Percentiles rank a stretch among this genome's conserved stretches.
Evolutionary conservation across 1,140 invertebrate genomes (phyloP).

Genomic region (Papilio xuthus): DNA sequence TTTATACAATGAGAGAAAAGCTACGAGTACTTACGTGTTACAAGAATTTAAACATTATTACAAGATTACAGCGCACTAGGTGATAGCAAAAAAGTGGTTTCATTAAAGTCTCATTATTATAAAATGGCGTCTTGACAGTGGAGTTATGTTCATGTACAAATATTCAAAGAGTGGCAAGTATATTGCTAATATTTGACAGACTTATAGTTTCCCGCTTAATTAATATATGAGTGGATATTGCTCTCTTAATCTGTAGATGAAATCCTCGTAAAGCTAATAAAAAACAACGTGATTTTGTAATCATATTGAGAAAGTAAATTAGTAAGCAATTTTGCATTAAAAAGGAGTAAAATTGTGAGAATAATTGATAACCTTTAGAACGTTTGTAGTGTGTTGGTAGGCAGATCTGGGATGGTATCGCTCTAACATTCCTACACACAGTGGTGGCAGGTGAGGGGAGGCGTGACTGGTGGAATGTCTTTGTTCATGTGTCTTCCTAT

Average conservation of each 20-base stretch:
- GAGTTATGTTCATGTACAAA: not conserved
- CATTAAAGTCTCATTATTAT: slow-evolving; percentile 2
- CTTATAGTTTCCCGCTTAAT: not conserved
- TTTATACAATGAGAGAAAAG: not conserved
- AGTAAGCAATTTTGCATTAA: no score
- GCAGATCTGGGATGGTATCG: not conserved
- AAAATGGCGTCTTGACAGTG: not conserved
- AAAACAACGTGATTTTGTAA: no score
- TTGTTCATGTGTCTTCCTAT: slow-evolving; percentile 4
- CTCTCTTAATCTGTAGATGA: no score
- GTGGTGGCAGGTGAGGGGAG: not conserved
- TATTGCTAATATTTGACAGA: not conserved
- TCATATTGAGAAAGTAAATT: no score
- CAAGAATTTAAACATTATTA: not conserved
- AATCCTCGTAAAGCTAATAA: no score
- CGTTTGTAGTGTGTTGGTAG: not conserved
- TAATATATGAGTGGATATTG: not conserved
- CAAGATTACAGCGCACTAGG: not conserved
- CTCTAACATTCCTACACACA: not conserved
- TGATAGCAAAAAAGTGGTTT: not conserved
- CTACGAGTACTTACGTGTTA: not conserved
- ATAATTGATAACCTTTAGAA: not conserved
- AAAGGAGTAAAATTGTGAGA: not conserved
- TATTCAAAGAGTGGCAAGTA: not conserved
- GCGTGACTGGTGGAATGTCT: not conserved